A percentile compares a stretch with the other conserved stretches of the same genome.
Evolutionary conservation across 1,140 invertebrate genomes (phyloP).

Genomic region (Acromyrmex echinatior): DNA sequence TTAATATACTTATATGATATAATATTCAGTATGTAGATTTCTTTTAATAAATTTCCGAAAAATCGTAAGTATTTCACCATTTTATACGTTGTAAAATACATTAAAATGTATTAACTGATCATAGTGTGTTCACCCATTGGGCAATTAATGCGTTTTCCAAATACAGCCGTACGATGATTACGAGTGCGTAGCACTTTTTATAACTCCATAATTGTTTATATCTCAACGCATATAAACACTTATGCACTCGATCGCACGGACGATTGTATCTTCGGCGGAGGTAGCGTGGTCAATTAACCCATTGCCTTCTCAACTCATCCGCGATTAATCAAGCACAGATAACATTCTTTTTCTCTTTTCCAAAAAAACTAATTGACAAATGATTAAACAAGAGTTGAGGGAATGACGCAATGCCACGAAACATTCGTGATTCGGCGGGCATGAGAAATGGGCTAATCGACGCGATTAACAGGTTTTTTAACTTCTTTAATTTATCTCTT

Average conservation of each 20-base stretch:
- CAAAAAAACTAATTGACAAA: constrained; percentile 22
- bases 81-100: neutral
- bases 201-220: constrained; percentile 30
- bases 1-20: neutral
- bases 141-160: constrained; percentile 3
- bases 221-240: constrained; percentile 46
- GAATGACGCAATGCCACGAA: neutral
- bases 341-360: neutral
- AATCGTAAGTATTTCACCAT: neutral
- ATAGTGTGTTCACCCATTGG: neutral
- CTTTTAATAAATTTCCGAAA: neutral
- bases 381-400: neutral
- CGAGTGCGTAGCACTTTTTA: neutral
- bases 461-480: constrained; percentile 62
- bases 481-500: constrained; percentile 64
- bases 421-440: constrained; percentile 20
- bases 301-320: constrained; percentile 51
- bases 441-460: constrained; percentile 67
- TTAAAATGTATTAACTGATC: neutral
- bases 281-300: constrained; percentile 69
- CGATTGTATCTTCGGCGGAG: constrained; percentile 54
- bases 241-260: constrained; percentile 44
- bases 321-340: neutral
- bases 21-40: neutral
- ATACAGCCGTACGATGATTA: constrained; percentile 1